Evolutionary conservation across 1,140 invertebrate genomes (phyloP), one percentile per base, ranked within the genome.

Genomic region (Ceratosolen solmsi): DNA sequence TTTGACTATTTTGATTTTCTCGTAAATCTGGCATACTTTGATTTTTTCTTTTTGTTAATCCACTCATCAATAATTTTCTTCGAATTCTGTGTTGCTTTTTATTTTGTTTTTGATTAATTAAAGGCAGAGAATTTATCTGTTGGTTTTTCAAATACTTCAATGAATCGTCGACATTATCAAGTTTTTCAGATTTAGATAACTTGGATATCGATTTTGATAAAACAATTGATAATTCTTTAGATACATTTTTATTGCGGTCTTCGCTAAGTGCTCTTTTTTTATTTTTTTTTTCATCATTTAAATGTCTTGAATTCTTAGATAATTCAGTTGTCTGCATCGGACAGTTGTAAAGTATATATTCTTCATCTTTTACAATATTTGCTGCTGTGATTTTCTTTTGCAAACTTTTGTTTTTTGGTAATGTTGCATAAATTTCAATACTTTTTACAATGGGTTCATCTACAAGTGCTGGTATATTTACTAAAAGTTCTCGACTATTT

Each of bases 31-130:
- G 97, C 95, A 98, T 96, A 80, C 96, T 97, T 82, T 96, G 92
- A 89, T 98, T 98, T 90, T 98, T 98, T 46, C 96, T 92, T 84
- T 95, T 93, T 49, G 98, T 97, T 74, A 98, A 92, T 1, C 96
- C 96, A 36, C 97, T 96, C 96, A 98, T 97, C 1, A 98, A 87
- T 0, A 98, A 86, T 90, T 97, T 98, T 87, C 96, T 93, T 38
- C 96, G 91, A 60, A 98, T 97, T 91, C 97, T 97, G 87, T 98
- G 97, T 88, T 98, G 97, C 85, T 98, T 98, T 87, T 97, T 97
- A 22, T 94, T 94, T 58, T 94, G 93, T 86, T 96, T 96, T 75
- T 93, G 93, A 82, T 96, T 95, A 85, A 54, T 74, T 20, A 22
- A 22, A 8, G 36, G 0, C 7, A 56, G 25, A 1, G 51, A 5